Conservation (phyloP, 1,140 invertebrate species). For the Drosophila nebulosa region DNA sequence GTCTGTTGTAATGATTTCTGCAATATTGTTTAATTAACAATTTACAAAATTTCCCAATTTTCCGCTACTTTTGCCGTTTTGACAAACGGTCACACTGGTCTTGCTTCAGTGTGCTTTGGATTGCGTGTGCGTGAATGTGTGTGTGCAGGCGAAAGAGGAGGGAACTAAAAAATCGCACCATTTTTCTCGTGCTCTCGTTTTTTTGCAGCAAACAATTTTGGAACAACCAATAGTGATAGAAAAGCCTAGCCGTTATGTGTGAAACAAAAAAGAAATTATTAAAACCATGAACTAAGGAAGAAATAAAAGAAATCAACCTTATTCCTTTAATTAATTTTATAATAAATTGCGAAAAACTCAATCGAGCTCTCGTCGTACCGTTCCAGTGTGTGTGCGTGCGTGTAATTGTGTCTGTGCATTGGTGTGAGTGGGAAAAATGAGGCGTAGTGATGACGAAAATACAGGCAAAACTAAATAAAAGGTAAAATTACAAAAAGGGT, state of each 20-base stretch:
- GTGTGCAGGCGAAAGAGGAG: constrained; percentile 51
- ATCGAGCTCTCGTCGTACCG: constrained; percentile 43
- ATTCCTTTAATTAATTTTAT: background rate
- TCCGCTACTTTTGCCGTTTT: constrained; percentile 12
- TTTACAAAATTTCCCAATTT: background rate
- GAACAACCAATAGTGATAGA: background rate
- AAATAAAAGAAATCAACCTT: background rate
- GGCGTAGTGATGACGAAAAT: constrained; percentile 63
- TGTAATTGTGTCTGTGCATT: constrained; percentile 51
- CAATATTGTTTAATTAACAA: no score
- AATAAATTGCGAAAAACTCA: constrained; percentile 41
- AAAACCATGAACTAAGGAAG: background rate
- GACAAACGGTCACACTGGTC: constrained; percentile 22
- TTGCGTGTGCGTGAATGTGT: constrained; percentile 47
- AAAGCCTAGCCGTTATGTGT: constrained; percentile 11
- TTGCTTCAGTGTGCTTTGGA: constrained; percentile 22
- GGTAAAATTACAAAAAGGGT: constrained; percentile 40
- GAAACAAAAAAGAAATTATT: background rate
- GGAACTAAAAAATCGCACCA: constrained; percentile 69
- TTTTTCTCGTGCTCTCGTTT: constrained; percentile 70
- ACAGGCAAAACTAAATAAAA: constrained; percentile 64
- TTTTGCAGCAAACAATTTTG: constrained; percentile 31
- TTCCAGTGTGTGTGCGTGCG: constrained; percentile 62
- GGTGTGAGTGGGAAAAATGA: constrained; percentile 53
- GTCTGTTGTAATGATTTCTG: no score